phyloP scores from a whole-genome alignment of 2,888 invertebrate species.

The Lamellibrachia satsuma region DNA sequence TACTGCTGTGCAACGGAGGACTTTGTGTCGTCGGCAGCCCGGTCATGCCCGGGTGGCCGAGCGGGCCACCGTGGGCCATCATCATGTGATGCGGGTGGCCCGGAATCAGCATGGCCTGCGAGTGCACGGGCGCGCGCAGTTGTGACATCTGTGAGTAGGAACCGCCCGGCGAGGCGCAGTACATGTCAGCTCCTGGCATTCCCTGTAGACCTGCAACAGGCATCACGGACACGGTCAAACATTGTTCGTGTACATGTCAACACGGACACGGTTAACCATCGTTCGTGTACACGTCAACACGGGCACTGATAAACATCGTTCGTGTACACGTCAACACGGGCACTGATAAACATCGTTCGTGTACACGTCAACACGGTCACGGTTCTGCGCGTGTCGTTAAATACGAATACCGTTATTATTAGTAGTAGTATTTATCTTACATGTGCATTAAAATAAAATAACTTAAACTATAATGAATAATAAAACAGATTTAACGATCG shows the following conservation, averaged over 20 bases:
- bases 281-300: neutral
- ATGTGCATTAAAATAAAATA: too few species aligned
- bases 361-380: too few species aligned
- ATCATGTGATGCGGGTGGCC: conserved; percentile 68
- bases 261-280: neutral
- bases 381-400: neutral
- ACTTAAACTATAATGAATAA: too few species aligned
- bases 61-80: conserved; percentile 65
- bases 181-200: conserved; percentile 57
- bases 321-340: too few species aligned
- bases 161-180: conserved; percentile 57
- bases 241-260: neutral
- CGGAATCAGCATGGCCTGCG: conserved; percentile 68
- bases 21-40: conserved; percentile 62
- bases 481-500: too few species aligned
- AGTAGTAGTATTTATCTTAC: too few species aligned
- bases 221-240: neutral
- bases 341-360: too few species aligned
- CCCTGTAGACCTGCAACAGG: conserved; percentile 37
- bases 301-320: too few species aligned
- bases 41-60: conserved; percentile 64
- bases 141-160: conserved; percentile 67
- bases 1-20: conserved; percentile 64
- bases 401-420: neutral
- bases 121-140: conserved; percentile 66